phyloP scores from a whole-genome alignment of 2,797 vertebrate species.

The Micropoecilia bifurca region DNA sequence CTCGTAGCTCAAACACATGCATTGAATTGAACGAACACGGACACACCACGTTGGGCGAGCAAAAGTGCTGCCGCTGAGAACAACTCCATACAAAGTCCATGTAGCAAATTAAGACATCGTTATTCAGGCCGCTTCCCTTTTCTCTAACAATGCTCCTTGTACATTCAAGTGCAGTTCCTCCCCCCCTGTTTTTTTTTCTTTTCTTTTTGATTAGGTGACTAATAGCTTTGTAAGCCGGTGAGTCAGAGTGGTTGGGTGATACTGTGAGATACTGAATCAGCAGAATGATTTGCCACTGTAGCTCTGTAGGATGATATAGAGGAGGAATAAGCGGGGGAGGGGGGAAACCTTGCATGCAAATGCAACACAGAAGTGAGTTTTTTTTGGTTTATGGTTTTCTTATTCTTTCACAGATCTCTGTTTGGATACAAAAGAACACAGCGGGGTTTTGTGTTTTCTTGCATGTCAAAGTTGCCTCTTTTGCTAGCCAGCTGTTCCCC shows the following conservation, averaged over 20 bases:
- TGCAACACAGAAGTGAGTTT: slow-evolving; percentile 82
- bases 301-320: slow-evolving; percentile 68
- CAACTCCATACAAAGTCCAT: slow-evolving; percentile 82
- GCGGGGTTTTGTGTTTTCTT: slow-evolving; percentile 71
- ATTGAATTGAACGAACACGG: slow-evolving; percentile 86
- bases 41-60: slow-evolving; percentile 84
- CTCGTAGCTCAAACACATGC: slow-evolving; percentile 85
- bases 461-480: slow-evolving; percentile 67
- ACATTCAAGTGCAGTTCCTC: slow-evolving; percentile 84
- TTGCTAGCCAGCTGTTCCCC: slow-evolving; percentile 56
- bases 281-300: slow-evolving; percentile 70
- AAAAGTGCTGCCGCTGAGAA: slow-evolving; percentile 80
- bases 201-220: slow-evolving; percentile 72
- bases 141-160: slow-evolving; percentile 79
- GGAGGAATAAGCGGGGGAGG: slow-evolving; percentile 77
- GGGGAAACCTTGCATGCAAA: slow-evolving; percentile 84
- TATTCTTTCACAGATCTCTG: slow-evolving; percentile 78
- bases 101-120: slow-evolving; percentile 84
- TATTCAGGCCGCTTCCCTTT: slow-evolving; percentile 75
- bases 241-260: slow-evolving; percentile 72
- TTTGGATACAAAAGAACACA: slow-evolving; percentile 76
- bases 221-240: slow-evolving; percentile 72
- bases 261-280: slow-evolving; percentile 63
- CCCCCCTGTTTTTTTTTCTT: slow-evolving; percentile 51
- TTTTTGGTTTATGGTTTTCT: slow-evolving; percentile 84